Evolutionary conservation across 2,888 invertebrate species (phyloP).

Genomic region (Oscheius myriophilus): DNA sequence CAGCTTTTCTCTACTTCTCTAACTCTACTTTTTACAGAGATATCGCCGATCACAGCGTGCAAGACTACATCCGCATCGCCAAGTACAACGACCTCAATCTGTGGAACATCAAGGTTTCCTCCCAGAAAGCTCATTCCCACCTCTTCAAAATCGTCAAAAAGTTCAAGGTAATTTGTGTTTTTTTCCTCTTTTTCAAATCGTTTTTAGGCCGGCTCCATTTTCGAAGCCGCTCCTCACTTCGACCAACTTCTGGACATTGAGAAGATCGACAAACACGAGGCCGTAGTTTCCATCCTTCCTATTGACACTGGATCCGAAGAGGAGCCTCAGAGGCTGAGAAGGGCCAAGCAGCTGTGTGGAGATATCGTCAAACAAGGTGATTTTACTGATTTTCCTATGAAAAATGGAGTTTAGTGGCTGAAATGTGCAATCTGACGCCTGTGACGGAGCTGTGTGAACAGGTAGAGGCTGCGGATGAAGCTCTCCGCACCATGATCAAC

Average conservation of each 20-base stretch:
- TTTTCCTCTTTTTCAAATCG: neutral
- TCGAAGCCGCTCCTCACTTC: slow-evolving; percentile 43
- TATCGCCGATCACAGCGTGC: slow-evolving; percentile 88
- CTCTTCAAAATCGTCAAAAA: slow-evolving; percentile 75
- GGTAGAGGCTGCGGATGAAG: slow-evolving; percentile 39
- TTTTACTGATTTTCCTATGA: neutral
- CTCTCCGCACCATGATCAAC: slow-evolving; percentile 43
- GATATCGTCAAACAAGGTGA: neutral
- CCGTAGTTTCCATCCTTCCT: neutral
- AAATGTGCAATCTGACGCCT: slow-evolving; percentile 31
- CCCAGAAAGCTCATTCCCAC: slow-evolving; percentile 73
- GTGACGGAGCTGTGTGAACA: slow-evolving; percentile 44
- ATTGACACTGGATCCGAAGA: neutral
- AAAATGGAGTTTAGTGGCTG: slow-evolving; percentile 3
- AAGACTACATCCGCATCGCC: slow-evolving; percentile 91
- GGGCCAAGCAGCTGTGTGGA: slow-evolving; percentile 7
- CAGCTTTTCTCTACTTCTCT: too few species aligned
- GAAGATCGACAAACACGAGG: slow-evolving; percentile 33
- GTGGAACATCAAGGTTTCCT: slow-evolving; percentile 87
- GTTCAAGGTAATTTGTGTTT: slow-evolving; percentile 77
- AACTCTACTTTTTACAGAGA: slow-evolving; percentile 74
- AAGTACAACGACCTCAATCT: slow-evolving; percentile 94
- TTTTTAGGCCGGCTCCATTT: slow-evolving; percentile 38
- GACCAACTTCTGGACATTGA: slow-evolving; percentile 44
- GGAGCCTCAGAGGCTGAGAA: neutral